Percentiles rank a stretch among this genome's conserved stretches.
phyloP scores from a whole-genome alignment of 2,888 invertebrate genomes.

The Xiphydria camelus region DNA sequence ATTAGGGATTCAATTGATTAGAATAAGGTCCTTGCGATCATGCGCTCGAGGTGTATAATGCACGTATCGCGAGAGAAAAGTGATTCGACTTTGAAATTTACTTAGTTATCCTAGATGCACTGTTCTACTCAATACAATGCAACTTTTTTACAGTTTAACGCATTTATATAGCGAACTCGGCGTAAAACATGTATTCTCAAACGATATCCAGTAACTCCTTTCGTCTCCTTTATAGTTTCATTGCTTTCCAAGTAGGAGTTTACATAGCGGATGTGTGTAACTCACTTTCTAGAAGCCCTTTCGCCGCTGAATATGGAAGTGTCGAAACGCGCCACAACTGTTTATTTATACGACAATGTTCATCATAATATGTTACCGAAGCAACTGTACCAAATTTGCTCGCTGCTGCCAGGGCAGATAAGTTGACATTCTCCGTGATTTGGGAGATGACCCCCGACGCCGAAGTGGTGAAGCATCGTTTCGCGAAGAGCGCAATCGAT shows the following conservation, averaged over 20 bases:
- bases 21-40: too few species aligned
- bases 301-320: slow-evolving; percentile 78
- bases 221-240: too few species aligned
- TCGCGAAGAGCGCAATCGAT: slow-evolving; percentile 81
- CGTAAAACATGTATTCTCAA: too few species aligned
- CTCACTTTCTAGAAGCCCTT: slow-evolving; percentile 75
- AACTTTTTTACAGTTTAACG: too few species aligned
- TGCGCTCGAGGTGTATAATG: too few species aligned
- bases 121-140: too few species aligned
- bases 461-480: slow-evolving; percentile 70
- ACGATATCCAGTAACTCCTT: too few species aligned
- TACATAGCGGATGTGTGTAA: slow-evolving; percentile 96
- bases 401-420: slow-evolving; percentile 83
- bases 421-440: slow-evolving; percentile 87
- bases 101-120: too few species aligned
- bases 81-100: too few species aligned
- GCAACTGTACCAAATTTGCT: slow-evolving; percentile 85
- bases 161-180: too few species aligned
- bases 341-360: slow-evolving; percentile 86
- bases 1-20: too few species aligned
- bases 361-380: slow-evolving; percentile 95
- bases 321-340: slow-evolving; percentile 79
- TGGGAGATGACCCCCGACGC: slow-evolving; percentile 81
- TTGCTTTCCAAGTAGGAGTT: slow-evolving; percentile 69
- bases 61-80: too few species aligned